Base-by-base conservation (phyloP, 2,797 vertebrate species). In the Spizella passerina region DNA sequence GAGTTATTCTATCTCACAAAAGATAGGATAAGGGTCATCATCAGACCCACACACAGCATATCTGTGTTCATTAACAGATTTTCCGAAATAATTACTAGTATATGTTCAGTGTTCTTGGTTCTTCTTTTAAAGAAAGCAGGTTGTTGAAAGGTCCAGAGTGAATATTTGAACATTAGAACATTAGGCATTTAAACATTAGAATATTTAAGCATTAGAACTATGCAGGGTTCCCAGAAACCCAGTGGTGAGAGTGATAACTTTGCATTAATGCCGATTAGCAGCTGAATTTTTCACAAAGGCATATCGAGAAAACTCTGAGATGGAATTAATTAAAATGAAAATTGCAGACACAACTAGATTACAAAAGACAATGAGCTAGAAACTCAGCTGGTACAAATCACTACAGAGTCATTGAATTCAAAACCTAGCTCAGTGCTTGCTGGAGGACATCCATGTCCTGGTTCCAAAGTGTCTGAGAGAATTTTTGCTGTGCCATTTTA, bases 371-470 rank as follows among this genome's bases (percentile, higher is more conserved):
- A 82, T 43, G 65, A 73, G 46, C 27, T 64, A 78, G 65, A 86
- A 88, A 78, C 70, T 95, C 82, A 95, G 61, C 44, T 92, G 80
- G 53, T 91, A 65, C 39, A 83, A 86, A 71, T 71, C 61, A 75
- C 72, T 71, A 14, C 13, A 64, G 34, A 23, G 36, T n/a, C 61
- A 78, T 3, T 64, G 65, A 81, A 94, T 78, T 78, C 10, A 82
- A 95, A 94, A 78, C 63, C 46, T 59, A 71, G 17, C 34, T 70
- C 76, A 60, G 34, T 60, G 64, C 46, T 47, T 88, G 60, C 56
- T 60, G 76, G 82, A 91, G 68, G 57, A 71, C n/a, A 83, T 90
- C 60, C 82, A 70, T 27, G 36, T 57, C 34, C 61, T 55, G n/a
- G 61, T 87, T 95, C 44, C 76, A 77, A 82, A 87, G 12, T 20